Evolutionary conservation across 1,140 invertebrate genomes (phyloP).

Genomic region (Papilio glaucus): DNA sequence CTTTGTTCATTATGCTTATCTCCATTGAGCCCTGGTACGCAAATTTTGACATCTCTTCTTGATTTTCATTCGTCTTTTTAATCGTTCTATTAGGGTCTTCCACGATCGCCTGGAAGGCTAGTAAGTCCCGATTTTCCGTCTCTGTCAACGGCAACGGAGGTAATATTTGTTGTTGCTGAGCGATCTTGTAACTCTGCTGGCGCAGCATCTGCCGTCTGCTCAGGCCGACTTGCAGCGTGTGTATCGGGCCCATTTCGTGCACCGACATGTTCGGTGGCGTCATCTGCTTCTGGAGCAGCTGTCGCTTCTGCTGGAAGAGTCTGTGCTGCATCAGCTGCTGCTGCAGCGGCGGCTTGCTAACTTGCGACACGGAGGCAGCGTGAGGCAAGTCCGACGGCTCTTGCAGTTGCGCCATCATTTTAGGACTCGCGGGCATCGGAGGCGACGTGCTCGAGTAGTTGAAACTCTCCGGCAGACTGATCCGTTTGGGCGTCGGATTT

Average conservation of each 20-base stretch:
- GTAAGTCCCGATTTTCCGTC: conserved; percentile 84
- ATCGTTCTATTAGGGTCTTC: conserved; percentile 78
- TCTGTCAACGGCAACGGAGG: conserved; percentile 85
- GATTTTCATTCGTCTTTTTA: conserved; percentile 68
- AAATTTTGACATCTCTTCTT: conserved; percentile 67
- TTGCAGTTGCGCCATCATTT: conserved; percentile 75
- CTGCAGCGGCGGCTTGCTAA: conserved; percentile 86
- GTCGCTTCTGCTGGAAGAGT: conserved; percentile 90
- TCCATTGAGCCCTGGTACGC: conserved; percentile 81
- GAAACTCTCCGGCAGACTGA: conserved; percentile 88
- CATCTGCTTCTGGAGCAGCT: conserved; percentile 91
- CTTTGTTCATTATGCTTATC: conserved; percentile 80
- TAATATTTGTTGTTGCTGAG: conserved; percentile 89
- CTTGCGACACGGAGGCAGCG: conserved; percentile 61
- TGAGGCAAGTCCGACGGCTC: conserved; percentile 66
- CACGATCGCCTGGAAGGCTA: conserved; percentile 85
- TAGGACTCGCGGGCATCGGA: conserved; percentile 82
- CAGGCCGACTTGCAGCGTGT: conserved; percentile 80
- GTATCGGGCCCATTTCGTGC: conserved; percentile 71
- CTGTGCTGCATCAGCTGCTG: conserved; percentile 91
- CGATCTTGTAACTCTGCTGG: conserved; percentile 91
- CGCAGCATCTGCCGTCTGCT: conserved; percentile 88
- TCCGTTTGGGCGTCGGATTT: conserved; percentile 84
- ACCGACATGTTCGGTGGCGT: conserved; percentile 82
- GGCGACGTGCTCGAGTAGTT: conserved; percentile 84